Evolutionary conservation across 2,113 vertebrate species (phyloP).

Genomic region (Poeciliopsis retropinna): DNA sequence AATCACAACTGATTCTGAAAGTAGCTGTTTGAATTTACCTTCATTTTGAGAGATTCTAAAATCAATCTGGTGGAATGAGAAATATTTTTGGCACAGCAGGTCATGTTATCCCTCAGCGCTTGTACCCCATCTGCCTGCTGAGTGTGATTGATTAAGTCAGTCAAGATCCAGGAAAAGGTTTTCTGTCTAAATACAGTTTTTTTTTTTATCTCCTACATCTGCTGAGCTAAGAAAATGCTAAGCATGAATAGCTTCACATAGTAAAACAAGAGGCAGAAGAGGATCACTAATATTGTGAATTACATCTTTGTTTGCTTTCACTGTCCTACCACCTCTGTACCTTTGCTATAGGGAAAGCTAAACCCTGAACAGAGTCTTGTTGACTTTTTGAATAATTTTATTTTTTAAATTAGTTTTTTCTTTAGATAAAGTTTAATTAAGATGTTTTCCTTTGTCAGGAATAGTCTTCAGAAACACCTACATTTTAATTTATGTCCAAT

Average conservation of each 20-base stretch:
- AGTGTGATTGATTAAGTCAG: neutral
- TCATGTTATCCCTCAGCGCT: too few species aligned
- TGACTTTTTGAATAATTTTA: too few species aligned
- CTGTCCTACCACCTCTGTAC: neutral
- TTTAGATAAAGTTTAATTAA: too few species aligned
- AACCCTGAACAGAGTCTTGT: too few species aligned
- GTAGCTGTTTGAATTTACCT: neutral
- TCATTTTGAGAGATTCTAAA: neutral
- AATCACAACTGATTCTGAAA: neutral
- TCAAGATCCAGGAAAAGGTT: neutral
- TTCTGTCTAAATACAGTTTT: neutral
- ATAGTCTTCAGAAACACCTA: neutral
- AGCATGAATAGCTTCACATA: neutral
- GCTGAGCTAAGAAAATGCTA: neutral
- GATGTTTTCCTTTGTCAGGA: neutral
- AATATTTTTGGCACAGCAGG: neutral
- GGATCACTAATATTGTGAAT: neutral
- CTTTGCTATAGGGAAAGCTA: too few species aligned
- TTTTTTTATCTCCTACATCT: slow-evolving; percentile 1
- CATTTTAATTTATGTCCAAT: neutral
- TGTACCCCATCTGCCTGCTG: neutral
- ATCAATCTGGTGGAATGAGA: neutral
- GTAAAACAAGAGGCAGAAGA: neutral
- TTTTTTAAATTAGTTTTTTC: too few species aligned
- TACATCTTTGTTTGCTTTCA: neutral